Evolutionary conservation across 92 coral and sea anemone species (phyloP).

Genomic region (Porites lobata): DNA sequence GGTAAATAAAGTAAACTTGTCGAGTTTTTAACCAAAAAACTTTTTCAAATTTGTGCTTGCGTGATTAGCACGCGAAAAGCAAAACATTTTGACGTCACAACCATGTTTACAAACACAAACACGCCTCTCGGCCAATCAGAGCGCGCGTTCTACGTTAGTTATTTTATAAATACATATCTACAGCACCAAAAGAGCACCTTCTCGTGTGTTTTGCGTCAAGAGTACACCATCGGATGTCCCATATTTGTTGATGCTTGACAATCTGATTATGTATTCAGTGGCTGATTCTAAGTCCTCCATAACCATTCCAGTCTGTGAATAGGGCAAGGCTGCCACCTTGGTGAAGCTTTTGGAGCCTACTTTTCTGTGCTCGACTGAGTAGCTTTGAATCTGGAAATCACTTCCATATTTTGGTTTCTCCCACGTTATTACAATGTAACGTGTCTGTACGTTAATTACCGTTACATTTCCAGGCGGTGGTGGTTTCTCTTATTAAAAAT

Average conservation of each 20-base stretch:
- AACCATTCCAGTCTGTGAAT: background rate
- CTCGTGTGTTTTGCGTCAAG: background rate
- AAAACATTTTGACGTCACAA: too few species aligned
- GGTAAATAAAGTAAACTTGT: too few species aligned
- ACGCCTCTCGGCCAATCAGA: too few species aligned
- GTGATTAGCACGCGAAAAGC: too few species aligned
- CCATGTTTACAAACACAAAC: too few species aligned
- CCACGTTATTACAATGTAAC: constrained; percentile 1
- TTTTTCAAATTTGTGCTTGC: too few species aligned
- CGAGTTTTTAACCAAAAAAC: too few species aligned
- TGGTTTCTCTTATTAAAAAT: background rate
- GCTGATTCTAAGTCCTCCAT: constrained; percentile 15
- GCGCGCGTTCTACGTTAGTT: too few species aligned
- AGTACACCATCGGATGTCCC: constrained; percentile 20
- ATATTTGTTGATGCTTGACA: constrained; percentile 20
- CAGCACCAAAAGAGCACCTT: background rate
- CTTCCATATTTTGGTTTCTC: constrained; percentile 14
- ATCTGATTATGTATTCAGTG: constrained; percentile 17
- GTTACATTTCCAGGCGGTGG: constrained; percentile 7
- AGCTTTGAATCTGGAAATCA: constrained; percentile 3
- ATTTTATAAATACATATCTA: background rate
- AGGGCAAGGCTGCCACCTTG: background rate
- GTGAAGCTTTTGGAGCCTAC: background rate
- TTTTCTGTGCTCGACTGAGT: constrained; percentile 4
- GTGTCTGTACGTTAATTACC: constrained; percentile 9